phyloP scores from a whole-genome alignment of 2,888 invertebrate species.

The Noctua fimbriata region DNA sequence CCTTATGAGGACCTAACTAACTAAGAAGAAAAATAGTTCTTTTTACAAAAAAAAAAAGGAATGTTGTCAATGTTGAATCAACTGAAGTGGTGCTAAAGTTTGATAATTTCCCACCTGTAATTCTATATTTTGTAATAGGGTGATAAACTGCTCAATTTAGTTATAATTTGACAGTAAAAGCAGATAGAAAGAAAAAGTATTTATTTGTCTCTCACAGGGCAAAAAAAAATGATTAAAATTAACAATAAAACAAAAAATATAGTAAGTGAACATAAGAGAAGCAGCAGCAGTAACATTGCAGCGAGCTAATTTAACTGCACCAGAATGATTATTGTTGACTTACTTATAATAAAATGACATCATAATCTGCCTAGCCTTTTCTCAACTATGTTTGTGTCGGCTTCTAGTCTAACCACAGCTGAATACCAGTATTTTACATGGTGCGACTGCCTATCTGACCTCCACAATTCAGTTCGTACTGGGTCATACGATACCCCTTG shows the following conservation, averaged over 20 bases:
- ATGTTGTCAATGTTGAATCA: neutral
- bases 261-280: too few species aligned
- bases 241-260: too few species aligned
- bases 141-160: neutral
- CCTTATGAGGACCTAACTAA: neutral
- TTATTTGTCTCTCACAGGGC: too few species aligned
- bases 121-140: neutral
- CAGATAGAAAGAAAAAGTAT: too few species aligned
- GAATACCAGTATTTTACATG: too few species aligned
- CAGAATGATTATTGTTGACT: neutral
- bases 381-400: too few species aligned
- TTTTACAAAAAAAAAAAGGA: neutral
- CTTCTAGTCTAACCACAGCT: too few species aligned
- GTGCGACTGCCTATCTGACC: too few species aligned
- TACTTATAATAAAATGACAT: neutral
- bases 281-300: neutral
- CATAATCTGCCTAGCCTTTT: too few species aligned
- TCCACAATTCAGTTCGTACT: too few species aligned
- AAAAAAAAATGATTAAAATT: too few species aligned
- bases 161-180: neutral
- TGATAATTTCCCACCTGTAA: neutral
- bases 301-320: neutral
- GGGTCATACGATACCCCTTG: too few species aligned
- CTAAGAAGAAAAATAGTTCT: neutral
- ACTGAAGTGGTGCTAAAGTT: neutral